Base-by-base conservation (phyloP, 1,140 invertebrate species). In the Teleogryllus occipitalis region DNA sequence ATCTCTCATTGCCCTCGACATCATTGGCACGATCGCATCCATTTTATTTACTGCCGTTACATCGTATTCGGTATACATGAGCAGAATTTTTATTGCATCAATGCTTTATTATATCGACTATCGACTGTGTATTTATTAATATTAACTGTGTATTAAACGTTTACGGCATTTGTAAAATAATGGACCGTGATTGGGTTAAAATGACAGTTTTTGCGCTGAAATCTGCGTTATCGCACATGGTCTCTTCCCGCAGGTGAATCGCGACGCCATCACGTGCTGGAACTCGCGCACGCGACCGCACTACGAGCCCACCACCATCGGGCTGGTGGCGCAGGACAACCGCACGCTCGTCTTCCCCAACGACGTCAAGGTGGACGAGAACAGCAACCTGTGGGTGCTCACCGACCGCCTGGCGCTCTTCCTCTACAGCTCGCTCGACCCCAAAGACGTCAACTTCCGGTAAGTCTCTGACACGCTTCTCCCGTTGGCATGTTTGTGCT, bases 201-300 rank as follows among this genome's bases (percentile, higher is more conserved):
- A 39, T 5, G 27, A n/a, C n/a, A n/a, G n/a, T n/a, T n/a, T n/a
- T 90, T 47, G 93, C 94, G 8, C 90, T 91, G 15, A 93, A 91
- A 12, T 87, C 87, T 77, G 86, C 94, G 8, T 83, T 95, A 12
- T 90, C 91, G 83, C 94, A 95, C 83, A n/a, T n/a, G n/a, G n/a
- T n/a, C 14, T 14, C 65, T 72, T 1, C 46, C 78, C n/a, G 46
- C 39, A 76, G 74, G 88, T 93, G 0, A 94, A 94, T 84, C 84
- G 93, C 21, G 93, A 95, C 82, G 91, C 92, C 5, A 88, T 95
- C 0, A 93, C 91, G 4, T 95, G 93, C 82, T 95, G 93, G 93
- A 91, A 89, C 79, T 93, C 92, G 27, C 89, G 88, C 80, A 47
- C 8, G 22, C 89, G 88, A 80, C 47, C 8, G 21, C 89, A 88